Conservation (phyloP, 2,113 vertebrate species). For the Pterocles burchelli region DNA sequence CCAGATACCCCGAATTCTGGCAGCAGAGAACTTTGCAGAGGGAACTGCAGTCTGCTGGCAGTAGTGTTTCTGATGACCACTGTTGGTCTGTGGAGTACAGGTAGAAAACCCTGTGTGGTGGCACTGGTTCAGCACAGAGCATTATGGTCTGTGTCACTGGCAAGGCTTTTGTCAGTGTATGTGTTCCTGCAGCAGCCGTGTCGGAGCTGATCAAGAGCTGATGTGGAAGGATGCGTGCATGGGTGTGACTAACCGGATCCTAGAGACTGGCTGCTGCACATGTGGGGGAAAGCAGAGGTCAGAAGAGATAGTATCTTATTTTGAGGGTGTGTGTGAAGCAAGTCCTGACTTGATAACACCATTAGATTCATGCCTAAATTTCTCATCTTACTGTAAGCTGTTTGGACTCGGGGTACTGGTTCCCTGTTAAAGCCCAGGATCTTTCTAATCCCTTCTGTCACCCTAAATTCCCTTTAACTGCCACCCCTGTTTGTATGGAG, state of each 20-base stretch:
- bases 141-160: background rate
- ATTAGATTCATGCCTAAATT: background rate
- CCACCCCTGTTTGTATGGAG: background rate
- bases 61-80: rapidly evolving
- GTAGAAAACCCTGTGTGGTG: background rate
- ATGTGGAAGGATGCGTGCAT: background rate
- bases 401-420: background rate
- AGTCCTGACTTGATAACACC: background rate
- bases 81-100: background rate
- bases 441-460: background rate
- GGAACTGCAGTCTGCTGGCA: background rate
- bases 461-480: background rate
- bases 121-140: background rate
- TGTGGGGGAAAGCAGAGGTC: background rate
- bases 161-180: rapidly evolving
- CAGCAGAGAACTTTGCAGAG: background rate
- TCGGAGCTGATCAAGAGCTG: background rate
- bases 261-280: background rate
- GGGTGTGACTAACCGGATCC: background rate
- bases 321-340: rapidly evolving
- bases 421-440: background rate
- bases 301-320: background rate
- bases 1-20: background rate
- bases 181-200: background rate
- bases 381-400: background rate